A percentile compares a stretch with the other conserved stretches of the same genome.
Conservation (phyloP, 2,113 vertebrate species). For the Syngnathus typhle region DNA sequence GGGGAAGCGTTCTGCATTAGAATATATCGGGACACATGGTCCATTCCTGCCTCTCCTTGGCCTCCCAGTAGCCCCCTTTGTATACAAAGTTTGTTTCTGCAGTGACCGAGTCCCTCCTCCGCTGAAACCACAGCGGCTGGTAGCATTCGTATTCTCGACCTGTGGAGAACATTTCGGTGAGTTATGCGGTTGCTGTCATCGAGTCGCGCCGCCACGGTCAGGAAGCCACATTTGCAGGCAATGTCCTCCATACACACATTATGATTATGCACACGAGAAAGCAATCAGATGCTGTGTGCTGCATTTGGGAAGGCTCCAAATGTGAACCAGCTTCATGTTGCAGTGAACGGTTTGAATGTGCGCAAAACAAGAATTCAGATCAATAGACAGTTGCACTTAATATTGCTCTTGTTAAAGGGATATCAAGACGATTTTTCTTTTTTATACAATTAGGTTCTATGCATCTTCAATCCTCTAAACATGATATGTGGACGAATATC, state of each 20-base stretch:
- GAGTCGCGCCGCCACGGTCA: not conserved
- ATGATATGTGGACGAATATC: no score
- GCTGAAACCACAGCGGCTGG: constrained; percentile 89
- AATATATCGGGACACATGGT: constrained; percentile 86
- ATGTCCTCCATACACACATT: constrained; percentile 22
- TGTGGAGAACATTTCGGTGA: constrained; percentile 42
- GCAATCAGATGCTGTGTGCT: constrained; percentile 22
- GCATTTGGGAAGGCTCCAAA: constrained; percentile 32
- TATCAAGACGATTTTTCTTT: no score
- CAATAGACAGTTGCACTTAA: not conserved
- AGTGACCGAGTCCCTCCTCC: constrained; percentile 79
- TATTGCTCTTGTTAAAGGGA: not conserved
- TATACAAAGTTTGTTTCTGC: constrained; percentile 87
- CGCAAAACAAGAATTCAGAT: not conserved
- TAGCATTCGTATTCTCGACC: constrained; percentile 83
- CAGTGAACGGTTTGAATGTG: not conserved
- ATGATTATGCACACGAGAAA: constrained; percentile 11
- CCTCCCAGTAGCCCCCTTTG: constrained; percentile 96
- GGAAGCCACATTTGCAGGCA: constrained; percentile 34
- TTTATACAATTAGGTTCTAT: no score
- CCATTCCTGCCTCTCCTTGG: constrained; percentile 91
- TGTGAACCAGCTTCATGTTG: constrained; percentile 7
- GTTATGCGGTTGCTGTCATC: not conserved
- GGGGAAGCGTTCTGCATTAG: constrained; percentile 65
- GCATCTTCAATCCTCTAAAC: no score